These are phyloP conservation scores for Rhabdornis inornatus DNA, from an alignment of 2,113 vertebrate genomes.

Conservation along the genomic window DNA sequence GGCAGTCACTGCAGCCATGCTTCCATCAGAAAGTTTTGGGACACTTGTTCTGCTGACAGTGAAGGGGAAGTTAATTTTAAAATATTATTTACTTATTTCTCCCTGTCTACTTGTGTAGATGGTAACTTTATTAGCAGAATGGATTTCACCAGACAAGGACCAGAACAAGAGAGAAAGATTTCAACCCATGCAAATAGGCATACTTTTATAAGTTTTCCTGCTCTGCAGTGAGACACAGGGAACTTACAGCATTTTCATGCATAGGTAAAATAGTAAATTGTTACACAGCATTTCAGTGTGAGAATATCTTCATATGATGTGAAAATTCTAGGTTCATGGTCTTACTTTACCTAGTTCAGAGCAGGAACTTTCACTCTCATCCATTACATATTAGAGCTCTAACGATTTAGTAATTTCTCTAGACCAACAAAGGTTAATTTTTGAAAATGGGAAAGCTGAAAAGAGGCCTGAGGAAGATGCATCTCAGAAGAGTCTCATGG, in stretches of 20 bases:
- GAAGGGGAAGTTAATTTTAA: neutral
- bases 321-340: neutral
- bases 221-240: neutral
- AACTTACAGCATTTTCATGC: neutral
- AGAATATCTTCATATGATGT: neutral
- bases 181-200: neutral
- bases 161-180: neutral
- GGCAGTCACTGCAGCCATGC: neutral
- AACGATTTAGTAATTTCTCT: neutral
- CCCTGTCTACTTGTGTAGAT: neutral
- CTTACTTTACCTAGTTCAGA: neutral
- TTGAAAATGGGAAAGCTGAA: neutral
- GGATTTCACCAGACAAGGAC: neutral
- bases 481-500: neutral
- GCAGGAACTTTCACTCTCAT: neutral
- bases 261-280: neutral
- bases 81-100: neutral
- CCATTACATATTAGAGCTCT: neutral
- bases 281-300: neutral
- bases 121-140: neutral
- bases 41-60: neutral
- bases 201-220: neutral
- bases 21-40: neutral
- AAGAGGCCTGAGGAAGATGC: neutral
- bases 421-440: neutral